Base-by-base conservation (phyloP, 2,113 vertebrate species). In the Crypturellus undulatus region DNA sequence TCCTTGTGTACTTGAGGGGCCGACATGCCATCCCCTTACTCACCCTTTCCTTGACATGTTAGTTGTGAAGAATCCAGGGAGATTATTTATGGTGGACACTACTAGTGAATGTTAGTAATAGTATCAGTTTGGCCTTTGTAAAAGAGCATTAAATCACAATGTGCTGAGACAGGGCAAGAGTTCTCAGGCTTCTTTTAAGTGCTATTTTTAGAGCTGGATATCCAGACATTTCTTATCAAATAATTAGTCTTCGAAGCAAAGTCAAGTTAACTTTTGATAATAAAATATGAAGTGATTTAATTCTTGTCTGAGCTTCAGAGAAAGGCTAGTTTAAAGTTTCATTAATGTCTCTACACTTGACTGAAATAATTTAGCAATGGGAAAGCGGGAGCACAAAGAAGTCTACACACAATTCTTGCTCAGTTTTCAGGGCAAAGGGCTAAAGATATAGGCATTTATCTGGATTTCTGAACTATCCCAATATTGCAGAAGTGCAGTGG, bases 181-280 rank as follows among this genome's bases (percentile, higher is more conserved):
- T 89, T 70, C 80, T 90, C 54, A 26, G 83, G 90, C 65, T 90
- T 72, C 72, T 95, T 92, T 87, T 63, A 8, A 76, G 60, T 75
- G 43, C 67, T 96, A 89, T 89, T 89, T 96, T 96, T 97, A 96
- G 83, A 43, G 24, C n/a, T 54, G 80, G 65, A 28, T 90, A 93
- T 79, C 87, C 83, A 94, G 90, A 81, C 21, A 64, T 86, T 59
- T 93, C 90, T 84, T 92, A 89, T 76, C 69, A 92, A 94, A 87
- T 89, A 95, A 92, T 92, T 92, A 95, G 30, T 95, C 88, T 84
- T 84, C 59, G 20, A 83, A 76, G 47, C 12, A 79, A 92, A 93
- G 69, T 67, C 83, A 79, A 93, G 90, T 71, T 72, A 90, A 89
- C 72, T 90, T 90, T 65, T 59, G 17, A 92, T 86, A 92, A 95